phyloP scores from a whole-genome alignment of 1,140 invertebrate species.

The Harpegnathos saltator region DNA sequence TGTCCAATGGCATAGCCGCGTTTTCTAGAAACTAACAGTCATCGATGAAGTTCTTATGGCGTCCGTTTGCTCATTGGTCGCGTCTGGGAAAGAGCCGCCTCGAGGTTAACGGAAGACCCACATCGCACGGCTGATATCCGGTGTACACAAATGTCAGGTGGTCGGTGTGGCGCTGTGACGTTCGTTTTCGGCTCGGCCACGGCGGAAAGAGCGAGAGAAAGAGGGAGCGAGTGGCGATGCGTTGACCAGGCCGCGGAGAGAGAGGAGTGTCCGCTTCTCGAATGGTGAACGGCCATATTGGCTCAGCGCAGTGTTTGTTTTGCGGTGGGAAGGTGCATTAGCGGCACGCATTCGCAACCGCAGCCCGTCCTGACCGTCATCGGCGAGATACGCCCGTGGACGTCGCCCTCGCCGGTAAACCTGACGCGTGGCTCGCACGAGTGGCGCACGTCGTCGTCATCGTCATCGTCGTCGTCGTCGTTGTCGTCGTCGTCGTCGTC shows the following conservation, averaged over 20 bases:
- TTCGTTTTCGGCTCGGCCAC: not conserved
- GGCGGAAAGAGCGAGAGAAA: not conserved
- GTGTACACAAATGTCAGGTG: too few relatives aligned
- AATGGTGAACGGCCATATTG: slow-evolving; percentile 79
- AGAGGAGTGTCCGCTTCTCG: not conserved
- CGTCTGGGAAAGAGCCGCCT: too few relatives aligned
- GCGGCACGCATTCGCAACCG: slow-evolving; percentile 57
- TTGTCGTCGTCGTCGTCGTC: too few relatives aligned
- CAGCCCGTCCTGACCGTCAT: slow-evolving; percentile 64
- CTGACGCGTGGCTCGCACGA: slow-evolving; percentile 36
- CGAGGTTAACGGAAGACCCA: too few relatives aligned
- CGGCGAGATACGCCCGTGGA: slow-evolving; percentile 53
- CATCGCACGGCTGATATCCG: too few relatives aligned
- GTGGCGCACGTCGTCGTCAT: slow-evolving; percentile 2
- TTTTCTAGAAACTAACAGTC: too few relatives aligned
- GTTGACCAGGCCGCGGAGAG: not conserved
- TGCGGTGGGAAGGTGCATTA: slow-evolving; percentile 69
- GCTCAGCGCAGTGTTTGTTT: slow-evolving; percentile 81
- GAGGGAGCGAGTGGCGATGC: not conserved
- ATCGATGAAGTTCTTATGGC: too few relatives aligned
- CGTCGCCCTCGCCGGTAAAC: slow-evolving; percentile 31
- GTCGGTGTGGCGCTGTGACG: too few relatives aligned
- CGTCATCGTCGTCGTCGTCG: too few relatives aligned
- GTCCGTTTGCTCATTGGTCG: too few relatives aligned
- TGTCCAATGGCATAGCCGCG: too few relatives aligned